Evolutionary conservation across 2,888 invertebrate genomes (phyloP).

Genomic region (Idaea straminata): DNA sequence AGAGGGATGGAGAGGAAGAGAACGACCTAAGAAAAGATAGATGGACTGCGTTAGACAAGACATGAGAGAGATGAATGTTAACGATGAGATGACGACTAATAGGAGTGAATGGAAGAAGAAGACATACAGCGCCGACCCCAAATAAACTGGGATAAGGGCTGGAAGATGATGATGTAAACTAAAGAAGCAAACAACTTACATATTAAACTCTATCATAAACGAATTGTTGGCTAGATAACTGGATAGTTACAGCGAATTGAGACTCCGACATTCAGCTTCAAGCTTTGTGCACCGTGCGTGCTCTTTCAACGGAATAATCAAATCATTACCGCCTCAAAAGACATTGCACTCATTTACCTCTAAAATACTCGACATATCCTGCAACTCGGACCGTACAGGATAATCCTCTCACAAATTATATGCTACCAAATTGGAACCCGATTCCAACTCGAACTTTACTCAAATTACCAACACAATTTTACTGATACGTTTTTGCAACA

Average conservation of each 20-base stretch:
- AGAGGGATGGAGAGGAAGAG: too few relatives aligned
- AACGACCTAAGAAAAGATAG: too few relatives aligned
- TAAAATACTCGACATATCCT: conserved; percentile 24
- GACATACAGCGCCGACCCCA: too few relatives aligned
- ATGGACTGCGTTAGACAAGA: too few relatives aligned
- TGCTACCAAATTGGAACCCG: conserved; percentile 34
- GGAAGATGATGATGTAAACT: too few relatives aligned
- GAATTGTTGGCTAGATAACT: neutral
- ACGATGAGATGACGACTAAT: too few relatives aligned
- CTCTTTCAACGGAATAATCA: conserved; percentile 65
- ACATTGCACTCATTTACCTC: conserved; percentile 56
- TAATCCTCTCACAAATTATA: conserved; percentile 45
- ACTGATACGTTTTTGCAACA: conserved; percentile 50
- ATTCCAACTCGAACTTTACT: conserved; percentile 40
- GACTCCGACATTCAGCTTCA: conserved; percentile 37
- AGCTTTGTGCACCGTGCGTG: conserved; percentile 57
- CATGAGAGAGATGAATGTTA: too few relatives aligned
- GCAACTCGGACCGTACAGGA: neutral
- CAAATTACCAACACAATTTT: conserved; percentile 55
- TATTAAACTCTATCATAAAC: neutral
- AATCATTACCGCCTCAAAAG: conserved; percentile 61
- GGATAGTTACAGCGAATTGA: neutral
- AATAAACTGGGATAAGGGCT: too few relatives aligned
- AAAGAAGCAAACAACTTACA: neutral
- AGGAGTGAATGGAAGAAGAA: too few relatives aligned